A percentile compares a stretch with the other conserved stretches of the same genome.
phyloP scores from a whole-genome alignment of 2,113 vertebrate species.

The Nycticryphes semicollaris region DNA sequence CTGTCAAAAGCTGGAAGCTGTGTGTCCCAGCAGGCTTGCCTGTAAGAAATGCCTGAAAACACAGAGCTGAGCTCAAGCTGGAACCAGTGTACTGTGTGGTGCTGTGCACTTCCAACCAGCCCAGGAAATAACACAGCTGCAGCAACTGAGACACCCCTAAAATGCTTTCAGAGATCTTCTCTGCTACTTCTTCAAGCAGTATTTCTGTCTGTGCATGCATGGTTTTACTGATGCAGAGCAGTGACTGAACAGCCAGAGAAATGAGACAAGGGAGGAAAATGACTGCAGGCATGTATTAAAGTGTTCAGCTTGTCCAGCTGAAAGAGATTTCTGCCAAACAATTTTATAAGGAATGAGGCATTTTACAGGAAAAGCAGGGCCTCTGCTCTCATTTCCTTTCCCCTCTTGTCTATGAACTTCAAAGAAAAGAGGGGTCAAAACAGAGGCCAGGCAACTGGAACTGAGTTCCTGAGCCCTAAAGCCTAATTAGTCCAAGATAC shows the following conservation, averaged over 20 bases:
- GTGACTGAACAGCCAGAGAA: neutral
- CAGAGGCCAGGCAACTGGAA: slow-evolving; percentile 49
- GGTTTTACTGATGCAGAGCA: neutral
- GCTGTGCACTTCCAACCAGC: neutral
- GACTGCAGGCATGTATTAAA: slow-evolving; percentile 20
- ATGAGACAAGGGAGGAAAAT: neutral
- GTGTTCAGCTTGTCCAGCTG: slow-evolving; percentile 41
- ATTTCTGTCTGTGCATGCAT: neutral
- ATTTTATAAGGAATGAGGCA: slow-evolving; percentile 48
- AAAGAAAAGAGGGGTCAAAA: slow-evolving; percentile 57
- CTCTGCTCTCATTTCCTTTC: slow-evolving; percentile 63
- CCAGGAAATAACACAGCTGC: neutral
- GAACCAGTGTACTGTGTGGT: accelerated
- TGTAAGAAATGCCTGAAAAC: neutral
- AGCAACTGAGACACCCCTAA: neutral
- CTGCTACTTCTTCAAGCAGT: neutral
- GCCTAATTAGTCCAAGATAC: slow-evolving; percentile 44
- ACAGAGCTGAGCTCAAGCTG: neutral
- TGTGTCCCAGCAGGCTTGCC: neutral
- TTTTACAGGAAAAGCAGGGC: slow-evolving; percentile 60
- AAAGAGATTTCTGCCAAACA: slow-evolving; percentile 36
- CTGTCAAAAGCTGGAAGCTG: neutral
- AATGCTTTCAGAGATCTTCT: neutral
- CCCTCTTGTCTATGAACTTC: slow-evolving; percentile 38
- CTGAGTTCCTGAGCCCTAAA: slow-evolving; percentile 16